A percentile compares a stretch with the other conserved stretches of the same genome.
These are phyloP conservation scores for Ophiodon elongatus DNA, from an alignment of 2,113 vertebrate genomes.

Conservation along the genomic window DNA sequence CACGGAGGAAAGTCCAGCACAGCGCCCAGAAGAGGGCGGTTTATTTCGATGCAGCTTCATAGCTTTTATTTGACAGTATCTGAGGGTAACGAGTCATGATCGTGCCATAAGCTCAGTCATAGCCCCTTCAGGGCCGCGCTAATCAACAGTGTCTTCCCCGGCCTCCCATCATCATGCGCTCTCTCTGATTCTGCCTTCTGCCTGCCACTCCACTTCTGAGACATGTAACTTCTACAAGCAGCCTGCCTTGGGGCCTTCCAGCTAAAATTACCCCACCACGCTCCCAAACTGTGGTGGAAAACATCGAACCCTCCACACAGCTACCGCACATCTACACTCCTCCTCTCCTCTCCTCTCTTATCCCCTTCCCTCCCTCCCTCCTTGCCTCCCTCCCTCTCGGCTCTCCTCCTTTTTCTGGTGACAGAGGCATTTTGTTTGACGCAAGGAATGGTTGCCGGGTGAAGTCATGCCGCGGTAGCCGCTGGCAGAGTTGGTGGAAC, in stretches of 20 bases:
- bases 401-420: constrained; percentile 83
- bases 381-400: constrained; percentile 7
- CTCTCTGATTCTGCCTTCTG: constrained; percentile 62
- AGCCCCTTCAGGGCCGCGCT: neutral
- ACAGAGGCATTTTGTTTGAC: constrained; percentile 89
- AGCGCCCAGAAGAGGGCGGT: neutral
- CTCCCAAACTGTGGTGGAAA: constrained; percentile 83
- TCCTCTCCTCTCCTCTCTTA: constrained; percentile 48
- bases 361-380: constrained; percentile 12
- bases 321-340: constrained; percentile 70
- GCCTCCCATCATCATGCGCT: constrained; percentile 72
- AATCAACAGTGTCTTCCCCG: constrained; percentile 45
- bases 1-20: constrained; percentile 1
- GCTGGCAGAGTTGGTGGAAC: constrained; percentile 82
- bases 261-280: constrained; percentile 82
- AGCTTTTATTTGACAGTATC: neutral
- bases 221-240: constrained; percentile 81
- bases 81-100: neutral
- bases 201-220: constrained; percentile 71
- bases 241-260: constrained; percentile 68
- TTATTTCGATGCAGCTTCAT: neutral
- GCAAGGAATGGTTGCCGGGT: constrained; percentile 83
- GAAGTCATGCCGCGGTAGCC: constrained; percentile 86
- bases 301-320: constrained; percentile 69
- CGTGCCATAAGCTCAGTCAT: constrained; percentile 1